Evolutionary conservation across 1,140 invertebrate species (phyloP).

Genomic region (Teleogryllus occipitalis): DNA sequence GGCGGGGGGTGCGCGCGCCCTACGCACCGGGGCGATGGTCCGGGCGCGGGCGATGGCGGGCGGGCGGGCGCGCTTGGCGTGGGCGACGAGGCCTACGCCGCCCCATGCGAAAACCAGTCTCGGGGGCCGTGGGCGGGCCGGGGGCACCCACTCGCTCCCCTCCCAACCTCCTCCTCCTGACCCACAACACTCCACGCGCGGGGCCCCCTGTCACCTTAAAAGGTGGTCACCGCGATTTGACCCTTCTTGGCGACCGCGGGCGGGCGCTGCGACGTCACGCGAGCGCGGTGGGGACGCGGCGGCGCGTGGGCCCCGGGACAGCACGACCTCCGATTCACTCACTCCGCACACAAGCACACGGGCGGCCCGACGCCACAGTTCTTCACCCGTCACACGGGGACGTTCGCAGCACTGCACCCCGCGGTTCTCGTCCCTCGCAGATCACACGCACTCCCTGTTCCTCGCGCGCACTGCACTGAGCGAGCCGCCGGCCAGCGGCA

Average conservation of each 20-base stretch:
- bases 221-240: conserved; percentile 18
- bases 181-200: background rate
- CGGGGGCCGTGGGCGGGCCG: background rate
- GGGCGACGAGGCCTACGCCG: background rate
- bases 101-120: conserved; percentile 10
- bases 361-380: too few relatives aligned
- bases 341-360: too few relatives aligned
- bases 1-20: background rate
- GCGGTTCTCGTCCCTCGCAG: too few relatives aligned
- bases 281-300: background rate
- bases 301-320: background rate
- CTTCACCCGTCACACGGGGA: too few relatives aligned
- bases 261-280: conserved; percentile 13
- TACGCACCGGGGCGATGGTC: background rate
- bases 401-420: too few relatives aligned
- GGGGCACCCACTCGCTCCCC: background rate
- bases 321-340: too few relatives aligned
- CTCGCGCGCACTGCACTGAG: too few relatives aligned
- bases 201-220: conserved; percentile 22
- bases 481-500: too few relatives aligned
- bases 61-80: background rate
- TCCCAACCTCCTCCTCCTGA: background rate
- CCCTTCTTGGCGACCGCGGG: conserved; percentile 18
- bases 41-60: background rate
- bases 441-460: too few relatives aligned